Evolutionary conservation across 2,888 invertebrate genomes (phyloP).

Genomic region (Iphiclides podalirius): DNA sequence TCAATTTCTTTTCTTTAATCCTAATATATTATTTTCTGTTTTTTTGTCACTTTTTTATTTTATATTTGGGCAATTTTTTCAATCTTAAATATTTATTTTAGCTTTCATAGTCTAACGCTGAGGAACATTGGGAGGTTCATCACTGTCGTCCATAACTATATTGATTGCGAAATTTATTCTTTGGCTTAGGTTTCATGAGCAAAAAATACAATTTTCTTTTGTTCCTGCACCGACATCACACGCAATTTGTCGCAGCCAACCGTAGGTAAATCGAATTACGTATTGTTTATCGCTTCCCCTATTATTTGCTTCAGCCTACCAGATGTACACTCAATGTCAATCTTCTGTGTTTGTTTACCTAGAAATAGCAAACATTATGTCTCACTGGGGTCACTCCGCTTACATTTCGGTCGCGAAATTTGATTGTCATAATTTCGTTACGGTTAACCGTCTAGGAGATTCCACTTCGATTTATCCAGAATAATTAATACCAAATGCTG

Average conservation of each 20-base stretch:
- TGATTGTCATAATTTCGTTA: slow-evolving; percentile 66
- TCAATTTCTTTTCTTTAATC: too few relatives aligned
- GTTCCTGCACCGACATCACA: slow-evolving; percentile 38
- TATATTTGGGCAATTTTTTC: too few relatives aligned
- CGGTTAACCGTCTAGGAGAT: slow-evolving; percentile 24
- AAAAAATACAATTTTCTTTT: slow-evolving; percentile 25
- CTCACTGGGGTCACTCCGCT: slow-evolving; percentile 62
- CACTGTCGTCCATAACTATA: neutral
- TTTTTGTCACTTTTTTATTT: too few relatives aligned
- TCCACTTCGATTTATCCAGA: slow-evolving; percentile 18
- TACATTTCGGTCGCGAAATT: slow-evolving; percentile 62
- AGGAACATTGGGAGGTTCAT: neutral
- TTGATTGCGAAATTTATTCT: neutral
- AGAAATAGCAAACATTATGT: slow-evolving; percentile 72
- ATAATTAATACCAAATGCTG: neutral
- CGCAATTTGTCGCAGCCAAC: slow-evolving; percentile 63
- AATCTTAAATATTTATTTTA: too few relatives aligned
- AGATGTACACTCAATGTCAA: slow-evolving; percentile 78
- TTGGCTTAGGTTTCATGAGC: slow-evolving; percentile 7
- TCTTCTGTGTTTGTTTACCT: slow-evolving; percentile 75
- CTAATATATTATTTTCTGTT: too few relatives aligned
- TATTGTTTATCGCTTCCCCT: slow-evolving; percentile 68
- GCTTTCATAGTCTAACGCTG: too few relatives aligned
- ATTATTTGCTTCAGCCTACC: slow-evolving; percentile 75
- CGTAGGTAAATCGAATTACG: slow-evolving; percentile 70